Evolutionary conservation across 1,140 invertebrate genomes (phyloP).

Genomic region (Neotoxoptera formosana): DNA sequence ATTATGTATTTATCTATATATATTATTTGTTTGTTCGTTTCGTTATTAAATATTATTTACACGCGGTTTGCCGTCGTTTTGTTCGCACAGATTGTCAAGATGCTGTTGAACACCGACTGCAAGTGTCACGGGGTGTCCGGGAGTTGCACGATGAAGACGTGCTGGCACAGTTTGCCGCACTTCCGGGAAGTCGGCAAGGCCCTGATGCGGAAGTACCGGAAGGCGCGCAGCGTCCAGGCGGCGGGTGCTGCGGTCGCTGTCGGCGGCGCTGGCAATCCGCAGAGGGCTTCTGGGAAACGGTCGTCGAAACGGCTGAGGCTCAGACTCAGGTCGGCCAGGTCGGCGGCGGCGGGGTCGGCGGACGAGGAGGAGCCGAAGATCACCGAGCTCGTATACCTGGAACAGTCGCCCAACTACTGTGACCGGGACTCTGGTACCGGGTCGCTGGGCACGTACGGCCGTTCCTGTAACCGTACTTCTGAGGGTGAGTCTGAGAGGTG

Average conservation of each 20-base stretch:
- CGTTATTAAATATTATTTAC: not conserved
- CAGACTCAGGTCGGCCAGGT: slow-evolving; percentile 36
- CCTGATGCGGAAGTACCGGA: slow-evolving; percentile 83
- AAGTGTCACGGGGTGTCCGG: slow-evolving; percentile 97
- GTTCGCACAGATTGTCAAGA: slow-evolving; percentile 79
- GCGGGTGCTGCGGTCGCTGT: not conserved
- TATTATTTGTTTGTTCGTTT: not conserved
- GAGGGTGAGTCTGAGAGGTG: slow-evolving; percentile 68
- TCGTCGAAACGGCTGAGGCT: slow-evolving; percentile 17
- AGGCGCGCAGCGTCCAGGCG: slow-evolving; percentile 68
- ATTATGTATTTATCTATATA: too few relatives aligned
- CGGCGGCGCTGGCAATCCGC: not conserved
- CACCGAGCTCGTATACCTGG: slow-evolving; percentile 90
- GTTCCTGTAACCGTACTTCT: slow-evolving; percentile 85
- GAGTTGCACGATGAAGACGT: slow-evolving; percentile 92
- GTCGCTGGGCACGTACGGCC: slow-evolving; percentile 83
- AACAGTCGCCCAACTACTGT: slow-evolving; percentile 92
- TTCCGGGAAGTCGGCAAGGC: slow-evolving; percentile 85
- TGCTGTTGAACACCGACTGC: slow-evolving; percentile 83
- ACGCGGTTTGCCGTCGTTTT: not conserved
- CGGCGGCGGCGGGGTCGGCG: not conserved
- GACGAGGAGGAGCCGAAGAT: slow-evolving; percentile 68
- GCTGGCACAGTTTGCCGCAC: slow-evolving; percentile 88
- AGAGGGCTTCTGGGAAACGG: slow-evolving; percentile 4
- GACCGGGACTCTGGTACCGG: slow-evolving; percentile 76